phyloP scores from a whole-genome alignment of 2,888 invertebrate species.

The Mystacides longicornis region DNA sequence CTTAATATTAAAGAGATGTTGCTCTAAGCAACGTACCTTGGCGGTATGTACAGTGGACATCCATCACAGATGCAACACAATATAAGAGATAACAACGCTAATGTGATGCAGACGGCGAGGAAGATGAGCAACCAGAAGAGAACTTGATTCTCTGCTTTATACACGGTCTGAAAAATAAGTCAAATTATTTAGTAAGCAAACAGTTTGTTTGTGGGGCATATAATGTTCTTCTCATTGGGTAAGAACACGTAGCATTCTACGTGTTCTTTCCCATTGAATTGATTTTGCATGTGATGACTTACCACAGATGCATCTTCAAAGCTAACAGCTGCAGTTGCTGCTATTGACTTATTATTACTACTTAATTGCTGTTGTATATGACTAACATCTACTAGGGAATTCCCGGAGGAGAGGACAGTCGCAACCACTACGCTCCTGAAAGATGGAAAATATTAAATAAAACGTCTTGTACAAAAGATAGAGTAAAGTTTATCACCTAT shows the following conservation, averaged over 20 bases:
- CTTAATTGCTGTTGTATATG: conserved; percentile 58
- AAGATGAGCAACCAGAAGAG: conserved; percentile 74
- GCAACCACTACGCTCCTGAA: conserved; percentile 65
- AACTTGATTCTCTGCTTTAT: conserved; percentile 64
- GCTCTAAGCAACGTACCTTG: conserved; percentile 45
- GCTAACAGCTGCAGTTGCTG: conserved; percentile 36
- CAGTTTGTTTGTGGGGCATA: too few relatives aligned
- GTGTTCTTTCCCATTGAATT: not conserved
- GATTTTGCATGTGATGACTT: too few relatives aligned
- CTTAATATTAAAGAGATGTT: conserved; percentile 11
- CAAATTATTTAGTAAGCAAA: not conserved
- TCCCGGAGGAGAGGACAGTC: conserved; percentile 59
- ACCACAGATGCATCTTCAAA: conserved; percentile 24
- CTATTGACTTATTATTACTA: conserved; percentile 39
- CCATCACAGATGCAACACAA: conserved; percentile 79
- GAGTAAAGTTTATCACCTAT: not conserved
- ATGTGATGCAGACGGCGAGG: conserved; percentile 64
- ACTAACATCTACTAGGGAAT: conserved; percentile 63
- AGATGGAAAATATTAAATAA: conserved; percentile 26
- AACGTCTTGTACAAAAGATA: not conserved
- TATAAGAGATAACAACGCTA: conserved; percentile 63
- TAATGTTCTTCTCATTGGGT: too few relatives aligned
- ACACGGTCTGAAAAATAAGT: conserved; percentile 53
- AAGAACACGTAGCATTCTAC: not conserved
- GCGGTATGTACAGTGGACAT: conserved; percentile 75